A percentile compares a stretch with the other conserved stretches of the same genome.
Evolutionary conservation across 1,140 invertebrate species (phyloP).

Genomic region (Bilobella aurantiaca): DNA sequence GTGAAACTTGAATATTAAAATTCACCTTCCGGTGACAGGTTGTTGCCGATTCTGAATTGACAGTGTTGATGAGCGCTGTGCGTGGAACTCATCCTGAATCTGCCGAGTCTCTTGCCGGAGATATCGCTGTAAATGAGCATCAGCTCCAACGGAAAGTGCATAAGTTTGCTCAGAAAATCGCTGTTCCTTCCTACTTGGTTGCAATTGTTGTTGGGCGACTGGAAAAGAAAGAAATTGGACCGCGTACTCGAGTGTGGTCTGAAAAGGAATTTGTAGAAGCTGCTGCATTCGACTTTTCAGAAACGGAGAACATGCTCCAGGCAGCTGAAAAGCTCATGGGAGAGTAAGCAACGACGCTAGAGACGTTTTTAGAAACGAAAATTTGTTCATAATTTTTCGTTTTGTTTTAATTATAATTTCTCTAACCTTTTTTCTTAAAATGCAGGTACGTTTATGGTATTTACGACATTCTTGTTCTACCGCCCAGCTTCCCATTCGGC

Average conservation of each 20-base stretch:
- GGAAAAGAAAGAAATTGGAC: slow-evolving; percentile 63
- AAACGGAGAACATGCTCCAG: slow-evolving; percentile 73
- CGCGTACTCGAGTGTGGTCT: slow-evolving; percentile 73
- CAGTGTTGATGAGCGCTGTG: slow-evolving; percentile 82
- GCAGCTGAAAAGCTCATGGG: slow-evolving; percentile 56
- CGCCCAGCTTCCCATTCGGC: slow-evolving; percentile 84
- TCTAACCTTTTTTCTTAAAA: too few species aligned
- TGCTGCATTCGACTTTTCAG: slow-evolving; percentile 75
- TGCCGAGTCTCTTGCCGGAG: background rate
- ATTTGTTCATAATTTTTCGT: too few species aligned
- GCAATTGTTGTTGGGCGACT: slow-evolving; percentile 78
- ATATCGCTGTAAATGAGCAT: background rate
- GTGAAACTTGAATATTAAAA: too few species aligned
- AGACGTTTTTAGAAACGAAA: too few species aligned
- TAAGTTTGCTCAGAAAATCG: slow-evolving; percentile 63
- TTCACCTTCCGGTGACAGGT: slow-evolving; percentile 51
- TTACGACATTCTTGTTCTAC: slow-evolving; percentile 83
- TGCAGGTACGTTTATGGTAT: slow-evolving; percentile 59
- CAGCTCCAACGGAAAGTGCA: slow-evolving; percentile 40
- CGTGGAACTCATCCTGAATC: slow-evolving; percentile 36
- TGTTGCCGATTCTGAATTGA: slow-evolving; percentile 60
- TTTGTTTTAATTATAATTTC: too few species aligned
- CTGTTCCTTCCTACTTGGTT: slow-evolving; percentile 65
- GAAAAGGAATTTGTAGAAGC: slow-evolving; percentile 74
- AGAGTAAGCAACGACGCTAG: slow-evolving; percentile 36